phyloP scores from a whole-genome alignment of 2,888 invertebrate genomes.

The Bombyx huttoni region DNA sequence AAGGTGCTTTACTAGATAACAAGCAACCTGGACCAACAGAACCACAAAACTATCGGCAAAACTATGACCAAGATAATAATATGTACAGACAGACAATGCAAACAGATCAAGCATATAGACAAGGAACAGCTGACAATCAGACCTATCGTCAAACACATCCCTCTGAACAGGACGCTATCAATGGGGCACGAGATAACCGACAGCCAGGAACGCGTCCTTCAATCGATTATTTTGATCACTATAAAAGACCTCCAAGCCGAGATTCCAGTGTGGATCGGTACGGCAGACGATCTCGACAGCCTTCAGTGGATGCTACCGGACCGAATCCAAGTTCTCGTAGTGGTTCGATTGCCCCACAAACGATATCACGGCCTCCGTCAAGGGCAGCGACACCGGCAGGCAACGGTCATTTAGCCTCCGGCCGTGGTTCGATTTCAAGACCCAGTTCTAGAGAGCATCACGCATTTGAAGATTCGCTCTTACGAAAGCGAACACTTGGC shows the following conservation, averaged over 20 bases:
- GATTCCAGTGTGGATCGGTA: constrained; percentile 89
- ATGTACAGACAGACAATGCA: constrained; percentile 50
- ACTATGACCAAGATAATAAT: constrained; percentile 16
- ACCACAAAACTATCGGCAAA: constrained; percentile 60
- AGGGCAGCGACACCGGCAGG: constrained; percentile 71
- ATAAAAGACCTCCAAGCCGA: constrained; percentile 90
- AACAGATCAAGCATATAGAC: constrained; percentile 30
- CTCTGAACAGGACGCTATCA: constrained; percentile 51
- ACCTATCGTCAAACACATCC: constrained; percentile 27
- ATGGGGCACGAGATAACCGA: constrained; percentile 52
- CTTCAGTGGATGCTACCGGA: constrained; percentile 80
- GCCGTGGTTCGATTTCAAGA: constrained; percentile 69
- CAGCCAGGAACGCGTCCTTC: constrained; percentile 67
- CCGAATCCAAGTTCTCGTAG: constrained; percentile 74
- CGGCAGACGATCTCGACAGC: constrained; percentile 82
- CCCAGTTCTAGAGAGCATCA: constrained; percentile 63
- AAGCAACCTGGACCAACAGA: constrained; percentile 28
- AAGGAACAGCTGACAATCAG: constrained; percentile 19
- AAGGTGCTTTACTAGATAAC: constrained; percentile 31
- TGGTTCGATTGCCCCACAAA: constrained; percentile 82
- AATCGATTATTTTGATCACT: constrained; percentile 95
- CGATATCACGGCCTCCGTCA: constrained; percentile 74
- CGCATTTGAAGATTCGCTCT: constrained; percentile 86
- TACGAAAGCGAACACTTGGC: constrained; percentile 85
- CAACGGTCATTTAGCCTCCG: constrained; percentile 78